A percentile compares a stretch with the other conserved stretches of the same genome.
phyloP scores from a whole-genome alignment of 2,113 vertebrate genomes.

The Fregetta grallaria region DNA sequence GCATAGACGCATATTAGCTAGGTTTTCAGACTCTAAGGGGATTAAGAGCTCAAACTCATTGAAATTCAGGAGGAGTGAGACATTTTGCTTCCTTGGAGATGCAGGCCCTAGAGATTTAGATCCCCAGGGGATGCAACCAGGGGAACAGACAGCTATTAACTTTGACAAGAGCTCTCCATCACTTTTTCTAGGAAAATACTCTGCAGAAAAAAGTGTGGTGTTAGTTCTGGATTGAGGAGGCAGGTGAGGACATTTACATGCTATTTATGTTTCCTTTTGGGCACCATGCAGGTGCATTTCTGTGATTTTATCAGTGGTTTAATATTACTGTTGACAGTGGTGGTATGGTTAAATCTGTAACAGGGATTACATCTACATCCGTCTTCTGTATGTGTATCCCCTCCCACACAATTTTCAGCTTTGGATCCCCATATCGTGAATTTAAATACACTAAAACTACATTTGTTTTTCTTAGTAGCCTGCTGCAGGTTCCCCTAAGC shows the following conservation, averaged over 20 bases:
- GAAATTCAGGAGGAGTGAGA: slow-evolving; percentile 1
- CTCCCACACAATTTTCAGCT: background rate
- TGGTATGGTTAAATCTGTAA: background rate
- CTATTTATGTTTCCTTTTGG: background rate
- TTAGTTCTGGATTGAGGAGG: background rate
- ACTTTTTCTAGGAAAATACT: background rate
- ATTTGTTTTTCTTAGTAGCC: background rate
- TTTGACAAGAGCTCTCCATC: background rate
- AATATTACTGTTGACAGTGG: background rate
- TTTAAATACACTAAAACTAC: background rate
- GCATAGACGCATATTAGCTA: background rate
- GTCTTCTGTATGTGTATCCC: background rate
- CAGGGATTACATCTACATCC: background rate
- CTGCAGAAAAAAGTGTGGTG: background rate
- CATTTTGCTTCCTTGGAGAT: slow-evolving; percentile 8
- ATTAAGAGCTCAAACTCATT: slow-evolving; percentile 22
- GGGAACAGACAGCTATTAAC: slow-evolving; percentile 2
- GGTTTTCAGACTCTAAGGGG: background rate
- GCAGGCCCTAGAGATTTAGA: slow-evolving; percentile 3
- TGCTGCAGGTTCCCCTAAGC: background rate
- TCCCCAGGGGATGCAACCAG: background rate
- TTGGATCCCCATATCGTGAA: background rate
- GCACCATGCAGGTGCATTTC: background rate
- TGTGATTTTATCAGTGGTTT: background rate
- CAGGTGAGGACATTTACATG: background rate